Base-by-base conservation (phyloP, 2,113 vertebrate species). In the Polyodon spathula region DNA sequence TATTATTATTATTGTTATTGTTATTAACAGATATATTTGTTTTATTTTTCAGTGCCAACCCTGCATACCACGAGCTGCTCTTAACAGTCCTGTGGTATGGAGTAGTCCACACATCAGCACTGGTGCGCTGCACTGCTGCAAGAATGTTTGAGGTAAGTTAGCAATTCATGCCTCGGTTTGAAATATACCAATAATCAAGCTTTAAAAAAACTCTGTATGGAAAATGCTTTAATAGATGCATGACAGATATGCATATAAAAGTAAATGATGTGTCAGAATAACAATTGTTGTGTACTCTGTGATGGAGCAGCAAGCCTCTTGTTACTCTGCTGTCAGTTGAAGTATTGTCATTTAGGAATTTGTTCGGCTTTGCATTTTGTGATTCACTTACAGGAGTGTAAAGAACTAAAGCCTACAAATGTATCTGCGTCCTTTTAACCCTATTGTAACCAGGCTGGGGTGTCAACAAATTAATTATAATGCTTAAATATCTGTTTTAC, bases 21-120 rank as follows among this genome's bases (percentile, higher is more conserved):
- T 14, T 58, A n/a, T 40, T 39, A 38, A 37, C 27, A 48, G 27
- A 14, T 17, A 15, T 9, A 44, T 54, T 37, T 60, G 12, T 58
- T 4, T 37, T 15, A 48, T 65, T 42, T 75, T 79, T 10, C 68
- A 99, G 96, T 61, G 92, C 96, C 65, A 99, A 99, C 68, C 96
- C 96, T 54, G 94, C 92, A 39, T 99, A 97, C 68, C 96, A 99
- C 51, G 96, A 99, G 71, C 70, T 98, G 41, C 76, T 99, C 2
- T 78, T 99, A 67, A 97, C 94, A 55, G 96, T 99, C 40, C 75
- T 99, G 50, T 99, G 96, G 96, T 99, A 98, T 66, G 96, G 96
- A 10, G 96, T 99, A 60, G 96, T 99, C 57, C 96, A 99, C 67
- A 98, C 96, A 0, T 98, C 95, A 6, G 96, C 96, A 41, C 91